Conservation (phyloP, 2,888 invertebrate species). For the Prenolepis imparis region DNA sequence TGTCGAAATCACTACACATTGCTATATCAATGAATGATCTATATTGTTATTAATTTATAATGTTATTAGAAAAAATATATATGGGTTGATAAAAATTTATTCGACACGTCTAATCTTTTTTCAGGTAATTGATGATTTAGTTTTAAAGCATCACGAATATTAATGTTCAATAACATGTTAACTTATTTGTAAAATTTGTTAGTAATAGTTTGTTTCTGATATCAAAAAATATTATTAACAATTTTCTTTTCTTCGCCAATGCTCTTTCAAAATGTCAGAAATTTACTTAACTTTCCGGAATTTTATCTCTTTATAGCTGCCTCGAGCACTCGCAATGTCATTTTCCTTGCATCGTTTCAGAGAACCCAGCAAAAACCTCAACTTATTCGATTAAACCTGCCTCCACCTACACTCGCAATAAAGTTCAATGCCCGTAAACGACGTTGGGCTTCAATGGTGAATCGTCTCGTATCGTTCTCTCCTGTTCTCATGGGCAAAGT, state of each 20-base stretch:
- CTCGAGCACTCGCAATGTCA: constrained; percentile 29
- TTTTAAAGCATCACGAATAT: neutral
- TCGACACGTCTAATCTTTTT: neutral
- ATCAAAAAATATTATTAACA: neutral
- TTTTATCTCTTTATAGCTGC: constrained; percentile 30
- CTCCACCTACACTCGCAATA: constrained; percentile 31
- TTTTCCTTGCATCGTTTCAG: constrained; percentile 37
- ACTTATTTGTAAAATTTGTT: neutral
- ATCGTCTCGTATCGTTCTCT: constrained; percentile 31
- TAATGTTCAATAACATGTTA: neutral
- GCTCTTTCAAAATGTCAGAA: neutral
- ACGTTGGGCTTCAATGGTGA: constrained; percentile 8
- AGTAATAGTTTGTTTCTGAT: neutral
- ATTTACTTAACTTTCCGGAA: constrained; percentile 14
- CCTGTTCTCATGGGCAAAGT: constrained; percentile 13
- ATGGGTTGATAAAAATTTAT: too few species aligned
- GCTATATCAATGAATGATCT: too few species aligned
- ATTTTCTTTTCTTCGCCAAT: neutral
- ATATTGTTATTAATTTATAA: too few species aligned
- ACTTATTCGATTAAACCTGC: constrained; percentile 49
- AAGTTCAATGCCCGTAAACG: constrained; percentile 46
- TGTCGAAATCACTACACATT: too few species aligned
- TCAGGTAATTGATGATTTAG: neutral
- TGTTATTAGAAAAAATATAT: too few species aligned
- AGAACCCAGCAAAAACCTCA: constrained; percentile 30